Percentiles rank a stretch among this genome's conserved stretches.
phyloP scores from a whole-genome alignment of 2,113 vertebrate species.

The Rhagologus leucostigma region DNA sequence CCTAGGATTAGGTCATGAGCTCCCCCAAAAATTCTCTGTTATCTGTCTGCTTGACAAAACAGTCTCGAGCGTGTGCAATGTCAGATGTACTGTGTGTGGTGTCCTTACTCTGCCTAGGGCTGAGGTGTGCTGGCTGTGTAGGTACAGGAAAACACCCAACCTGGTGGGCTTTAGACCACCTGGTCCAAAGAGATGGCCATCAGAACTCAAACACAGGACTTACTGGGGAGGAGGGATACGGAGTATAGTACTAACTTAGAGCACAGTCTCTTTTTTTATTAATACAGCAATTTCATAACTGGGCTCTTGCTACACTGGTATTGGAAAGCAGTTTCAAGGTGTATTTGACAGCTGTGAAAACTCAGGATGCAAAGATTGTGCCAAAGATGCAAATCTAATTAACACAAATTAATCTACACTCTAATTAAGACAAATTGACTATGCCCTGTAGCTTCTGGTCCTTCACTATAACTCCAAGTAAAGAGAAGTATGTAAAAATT shows the following conservation, averaged over 20 bases:
- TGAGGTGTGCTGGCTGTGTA: neutral
- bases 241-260: neutral
- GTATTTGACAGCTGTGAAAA: neutral
- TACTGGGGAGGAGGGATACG: neutral
- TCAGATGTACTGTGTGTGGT: no score
- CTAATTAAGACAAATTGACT: neutral
- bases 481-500: neutral
- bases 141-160: neutral
- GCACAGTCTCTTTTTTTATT: neutral
- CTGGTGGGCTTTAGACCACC: neutral
- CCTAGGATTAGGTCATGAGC: neutral
- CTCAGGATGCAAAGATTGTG: neutral
- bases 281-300: neutral
- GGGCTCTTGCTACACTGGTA: neutral
- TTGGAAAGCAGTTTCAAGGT: neutral
- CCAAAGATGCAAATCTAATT: neutral
- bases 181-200: neutral
- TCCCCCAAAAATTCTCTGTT: neutral
- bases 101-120: neutral
- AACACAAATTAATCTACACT: no score
- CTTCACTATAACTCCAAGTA: neutral
- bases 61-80: neutral
- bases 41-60: neutral
- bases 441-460: neutral
- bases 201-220: neutral